Percentiles rank a stretch among this genome's conserved stretches.
Evolutionary conservation across 1,140 invertebrate species (phyloP).

Genomic region (Plutomurus gul): DNA sequence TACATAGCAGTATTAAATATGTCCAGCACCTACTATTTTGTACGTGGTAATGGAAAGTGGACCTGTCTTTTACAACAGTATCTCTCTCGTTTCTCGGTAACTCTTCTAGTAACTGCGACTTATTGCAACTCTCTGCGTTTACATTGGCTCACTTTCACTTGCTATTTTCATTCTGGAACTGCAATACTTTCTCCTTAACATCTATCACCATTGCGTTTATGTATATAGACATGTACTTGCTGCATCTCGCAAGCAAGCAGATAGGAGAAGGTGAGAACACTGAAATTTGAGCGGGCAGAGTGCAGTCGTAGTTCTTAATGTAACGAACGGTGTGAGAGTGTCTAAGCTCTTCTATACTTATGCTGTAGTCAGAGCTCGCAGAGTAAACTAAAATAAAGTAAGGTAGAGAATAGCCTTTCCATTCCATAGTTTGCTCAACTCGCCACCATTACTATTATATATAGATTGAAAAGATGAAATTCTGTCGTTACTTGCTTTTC

Average conservation of each 20-base stretch:
- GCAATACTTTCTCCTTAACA: neutral
- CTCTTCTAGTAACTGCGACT: neutral
- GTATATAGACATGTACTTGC: neutral
- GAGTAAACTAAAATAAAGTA: conserved; percentile 24
- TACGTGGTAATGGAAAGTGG: neutral
- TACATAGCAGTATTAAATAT: too few relatives aligned
- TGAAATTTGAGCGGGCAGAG: neutral
- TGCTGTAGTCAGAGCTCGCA: neutral
- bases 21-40: too few relatives aligned
- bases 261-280: neutral
- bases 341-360: too few relatives aligned
- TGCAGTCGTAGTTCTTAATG: neutral
- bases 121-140: neutral
- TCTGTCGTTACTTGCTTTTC: too few relatives aligned
- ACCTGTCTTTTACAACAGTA: neutral
- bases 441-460: neutral
- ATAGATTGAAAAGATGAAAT: too few relatives aligned
- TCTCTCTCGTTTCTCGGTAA: neutral
- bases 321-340: neutral
- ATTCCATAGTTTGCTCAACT: neutral
- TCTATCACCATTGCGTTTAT: neutral
- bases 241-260: neutral
- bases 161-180: neutral
- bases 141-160: neutral
- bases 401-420: conserved; percentile 9